Evolutionary conservation across 2,113 vertebrate genomes (phyloP).

Genomic region (Pithys albifrons): DNA sequence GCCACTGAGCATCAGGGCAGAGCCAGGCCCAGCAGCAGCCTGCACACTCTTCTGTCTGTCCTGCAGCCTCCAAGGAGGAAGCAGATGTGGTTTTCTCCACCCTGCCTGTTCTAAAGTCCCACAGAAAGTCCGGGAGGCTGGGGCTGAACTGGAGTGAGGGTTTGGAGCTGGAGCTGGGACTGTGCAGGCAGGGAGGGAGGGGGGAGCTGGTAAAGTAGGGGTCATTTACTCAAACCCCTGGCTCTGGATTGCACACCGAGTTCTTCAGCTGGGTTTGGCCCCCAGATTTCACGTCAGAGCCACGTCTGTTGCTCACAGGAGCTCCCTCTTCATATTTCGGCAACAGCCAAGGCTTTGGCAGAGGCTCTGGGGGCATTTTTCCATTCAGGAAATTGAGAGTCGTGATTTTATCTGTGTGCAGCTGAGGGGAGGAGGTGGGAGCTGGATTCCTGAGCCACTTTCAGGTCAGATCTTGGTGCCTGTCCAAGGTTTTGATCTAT

Average conservation of each 20-base stretch:
- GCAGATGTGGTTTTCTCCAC: background rate
- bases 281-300: background rate
- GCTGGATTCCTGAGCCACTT: background rate
- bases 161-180: background rate
- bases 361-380: background rate
- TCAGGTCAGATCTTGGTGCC: background rate
- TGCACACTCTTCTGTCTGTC: fast-evolving
- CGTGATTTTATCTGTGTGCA: background rate
- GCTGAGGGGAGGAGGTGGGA: background rate
- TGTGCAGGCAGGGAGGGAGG: background rate
- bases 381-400: background rate
- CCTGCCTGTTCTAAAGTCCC: background rate
- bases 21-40: background rate
- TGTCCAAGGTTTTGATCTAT: background rate
- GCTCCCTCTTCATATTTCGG: background rate
- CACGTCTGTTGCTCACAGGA: background rate
- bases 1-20: background rate
- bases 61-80: background rate
- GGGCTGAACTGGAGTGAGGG: background rate
- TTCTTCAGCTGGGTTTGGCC: background rate
- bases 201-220: background rate
- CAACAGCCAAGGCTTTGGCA: background rate
- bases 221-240: background rate
- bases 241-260: background rate
- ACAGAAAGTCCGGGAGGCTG: background rate